These are phyloP conservation scores for Axea sp. DNA, from an alignment of 2,888 invertebrate genomes.

Conservation along the genomic window DNA sequence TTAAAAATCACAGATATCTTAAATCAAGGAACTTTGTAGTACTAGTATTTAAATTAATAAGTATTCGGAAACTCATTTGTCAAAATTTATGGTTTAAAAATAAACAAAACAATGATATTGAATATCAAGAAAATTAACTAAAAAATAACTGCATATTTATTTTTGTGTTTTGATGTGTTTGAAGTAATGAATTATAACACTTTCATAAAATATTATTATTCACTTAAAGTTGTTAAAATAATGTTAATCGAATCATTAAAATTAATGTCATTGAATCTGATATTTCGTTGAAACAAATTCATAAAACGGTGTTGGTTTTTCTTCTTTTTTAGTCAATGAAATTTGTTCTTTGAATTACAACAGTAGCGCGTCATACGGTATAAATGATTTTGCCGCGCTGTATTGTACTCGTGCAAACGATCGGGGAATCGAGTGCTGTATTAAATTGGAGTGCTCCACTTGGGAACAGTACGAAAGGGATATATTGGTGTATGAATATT, in stretches of 20 bases:
- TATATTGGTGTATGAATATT: conserved; percentile 60
- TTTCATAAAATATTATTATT: too few species aligned
- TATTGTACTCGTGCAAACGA: conserved; percentile 62
- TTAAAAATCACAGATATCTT: too few species aligned
- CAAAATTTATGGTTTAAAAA: too few species aligned
- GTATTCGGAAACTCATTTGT: too few species aligned
- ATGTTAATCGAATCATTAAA: conserved; percentile 8
- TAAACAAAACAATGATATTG: too few species aligned
- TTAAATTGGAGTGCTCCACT: conserved; percentile 62
- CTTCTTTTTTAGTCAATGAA: conserved; percentile 32
- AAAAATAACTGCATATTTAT: too few species aligned
- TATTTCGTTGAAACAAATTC: conserved; percentile 15
- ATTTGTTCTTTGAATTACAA: conserved; percentile 56
- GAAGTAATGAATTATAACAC: too few species aligned
- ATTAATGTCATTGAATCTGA: conserved; percentile 29
- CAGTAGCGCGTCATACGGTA: conserved; percentile 48
- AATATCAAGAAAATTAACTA: too few species aligned
- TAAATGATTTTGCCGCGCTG: conserved; percentile 59
- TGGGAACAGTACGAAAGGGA: conserved; percentile 58
- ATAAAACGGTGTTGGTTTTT: conserved; percentile 18
- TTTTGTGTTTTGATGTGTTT: too few species aligned
- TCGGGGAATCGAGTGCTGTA: conserved; percentile 58
- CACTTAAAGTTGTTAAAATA: not conserved
- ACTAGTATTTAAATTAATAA: too few species aligned
- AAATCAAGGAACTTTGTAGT: too few species aligned